Evolutionary conservation across 2,113 vertebrate species (phyloP).

Genomic region (Antechinus stuartii): DNA sequence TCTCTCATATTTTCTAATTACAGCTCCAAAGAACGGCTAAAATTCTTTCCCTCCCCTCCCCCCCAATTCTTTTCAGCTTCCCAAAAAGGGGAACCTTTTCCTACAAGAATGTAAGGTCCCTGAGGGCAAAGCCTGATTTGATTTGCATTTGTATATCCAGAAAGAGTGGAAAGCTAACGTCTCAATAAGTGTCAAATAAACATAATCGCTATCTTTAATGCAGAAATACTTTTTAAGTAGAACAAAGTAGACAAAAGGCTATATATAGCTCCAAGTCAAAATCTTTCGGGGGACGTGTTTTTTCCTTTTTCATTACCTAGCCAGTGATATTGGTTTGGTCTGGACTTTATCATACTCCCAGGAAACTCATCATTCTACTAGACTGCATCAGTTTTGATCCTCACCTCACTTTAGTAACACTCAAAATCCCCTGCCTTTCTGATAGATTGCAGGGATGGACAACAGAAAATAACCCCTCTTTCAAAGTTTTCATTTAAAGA

Average conservation of each 20-base stretch:
- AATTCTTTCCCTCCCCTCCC: not conserved
- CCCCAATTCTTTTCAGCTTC: not conserved
- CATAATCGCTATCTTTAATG: not conserved
- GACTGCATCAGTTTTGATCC: not conserved
- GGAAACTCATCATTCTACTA: not conserved
- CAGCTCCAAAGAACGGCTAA: not conserved
- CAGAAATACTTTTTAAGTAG: slow-evolving; percentile 13
- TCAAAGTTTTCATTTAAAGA: not conserved
- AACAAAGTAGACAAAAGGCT: slow-evolving; percentile 20
- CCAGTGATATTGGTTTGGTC: not conserved
- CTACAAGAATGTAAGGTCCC: not conserved
- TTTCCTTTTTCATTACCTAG: not conserved
- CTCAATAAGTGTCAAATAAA: not conserved
- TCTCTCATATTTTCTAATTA: not conserved
- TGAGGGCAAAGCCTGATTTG: not conserved
- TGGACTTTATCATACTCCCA: not conserved
- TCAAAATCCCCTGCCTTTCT: too few relatives aligned
- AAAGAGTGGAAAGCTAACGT: not conserved
- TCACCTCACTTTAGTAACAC: not conserved
- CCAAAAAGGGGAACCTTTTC: not conserved
- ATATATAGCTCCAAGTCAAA: slow-evolving; percentile 4
- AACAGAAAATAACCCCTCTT: not conserved
- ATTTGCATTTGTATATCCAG: not conserved
- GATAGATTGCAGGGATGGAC: not conserved
- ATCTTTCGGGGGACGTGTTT: slow-evolving; percentile 6